Base-by-base conservation (phyloP, 2,113 vertebrate species). In the Mirounga angustirostris region DNA sequence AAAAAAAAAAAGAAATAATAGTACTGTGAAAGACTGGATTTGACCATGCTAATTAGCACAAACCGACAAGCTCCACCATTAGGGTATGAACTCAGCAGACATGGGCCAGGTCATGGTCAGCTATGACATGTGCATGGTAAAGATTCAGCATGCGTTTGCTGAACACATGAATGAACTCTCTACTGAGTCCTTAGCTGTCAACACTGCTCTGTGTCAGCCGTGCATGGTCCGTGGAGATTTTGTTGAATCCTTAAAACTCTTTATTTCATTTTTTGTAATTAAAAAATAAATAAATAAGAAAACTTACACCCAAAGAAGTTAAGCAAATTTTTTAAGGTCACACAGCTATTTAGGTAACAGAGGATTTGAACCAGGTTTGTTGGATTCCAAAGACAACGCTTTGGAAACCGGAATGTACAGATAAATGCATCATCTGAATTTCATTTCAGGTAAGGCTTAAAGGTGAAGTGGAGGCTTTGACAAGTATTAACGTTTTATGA, bases 401-500 rank as follows among this genome's bases (percentile, higher is more conserved):
- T 87, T 76, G 30, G 54, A 26, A 58, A 52, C 54, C 36, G 7
- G 52, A 81, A 84, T 19, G 86, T 61, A 52, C 3, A 52, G 56
- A 43, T 14, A 50, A n/a, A 58, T 11, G 4, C 7, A 1, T 33
- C 43, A 40, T 50, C 7, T 11, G 40, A 80, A 30, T 94, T 95
- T 85, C 80, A 69, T 46, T 83, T 80, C 69, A 24, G 24, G 28
- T 69, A 8, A 67, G 61, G 28, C 63, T 81, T 54, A 76, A 84
- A 67, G 67, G 26, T 5, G 40, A 96, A 71, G n/a, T 0, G 7
- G 67, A 52, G 46, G 59, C 46, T 73, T 61, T 40, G 87, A 95
- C 36, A 89, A 63, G 65, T 59, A 54, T 95, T 84, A 80, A 83
- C 79, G 54, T 50, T 91, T 90, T 83, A 67, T 22, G 67, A 81